A percentile compares a stretch with the other conserved stretches of the same genome.
Evolutionary conservation across 2,888 invertebrate species (phyloP).

Genomic region (Panopea generosa): DNA sequence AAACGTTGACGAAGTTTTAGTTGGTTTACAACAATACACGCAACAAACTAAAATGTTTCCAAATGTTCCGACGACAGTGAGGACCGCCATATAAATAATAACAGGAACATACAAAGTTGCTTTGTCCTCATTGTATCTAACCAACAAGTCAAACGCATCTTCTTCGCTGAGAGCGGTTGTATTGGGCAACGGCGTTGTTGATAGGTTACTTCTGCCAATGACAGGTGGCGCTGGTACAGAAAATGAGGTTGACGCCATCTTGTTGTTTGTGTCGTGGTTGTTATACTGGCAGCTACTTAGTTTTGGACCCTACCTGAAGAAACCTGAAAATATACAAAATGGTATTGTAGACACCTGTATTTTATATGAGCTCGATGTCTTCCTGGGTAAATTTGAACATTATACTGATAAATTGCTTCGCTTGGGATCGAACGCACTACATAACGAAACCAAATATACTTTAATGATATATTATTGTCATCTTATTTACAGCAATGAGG

Average conservation of each 20-base stretch:
- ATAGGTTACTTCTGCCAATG: not conserved
- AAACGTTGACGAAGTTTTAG: conserved; percentile 78
- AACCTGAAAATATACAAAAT: too few relatives aligned
- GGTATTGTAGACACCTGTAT: too few relatives aligned
- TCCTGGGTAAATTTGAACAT: too few relatives aligned
- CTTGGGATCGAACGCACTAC: too few relatives aligned
- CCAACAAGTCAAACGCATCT: conserved; percentile 27
- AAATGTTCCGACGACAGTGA: conserved; percentile 74
- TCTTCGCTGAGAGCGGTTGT: conserved; percentile 27
- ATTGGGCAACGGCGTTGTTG: conserved; percentile 14
- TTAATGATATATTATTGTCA: too few relatives aligned
- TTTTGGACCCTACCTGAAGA: too few relatives aligned
- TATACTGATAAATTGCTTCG: too few relatives aligned
- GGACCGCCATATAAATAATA: conserved; percentile 75
- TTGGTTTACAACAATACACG: conserved; percentile 74
- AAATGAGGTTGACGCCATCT: not conserved
- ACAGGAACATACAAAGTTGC: conserved; percentile 78
- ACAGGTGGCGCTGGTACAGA: conserved; percentile 4
- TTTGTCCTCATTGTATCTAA: conserved; percentile 71
- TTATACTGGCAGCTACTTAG: too few relatives aligned
- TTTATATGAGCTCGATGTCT: too few relatives aligned
- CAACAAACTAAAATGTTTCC: conserved; percentile 78
- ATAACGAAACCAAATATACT: too few relatives aligned
- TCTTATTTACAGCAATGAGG: too few relatives aligned
- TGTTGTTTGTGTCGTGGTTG: not conserved